Conservation (phyloP, 2,888 invertebrate genomes). For the Drosophila helvetica region DNA sequence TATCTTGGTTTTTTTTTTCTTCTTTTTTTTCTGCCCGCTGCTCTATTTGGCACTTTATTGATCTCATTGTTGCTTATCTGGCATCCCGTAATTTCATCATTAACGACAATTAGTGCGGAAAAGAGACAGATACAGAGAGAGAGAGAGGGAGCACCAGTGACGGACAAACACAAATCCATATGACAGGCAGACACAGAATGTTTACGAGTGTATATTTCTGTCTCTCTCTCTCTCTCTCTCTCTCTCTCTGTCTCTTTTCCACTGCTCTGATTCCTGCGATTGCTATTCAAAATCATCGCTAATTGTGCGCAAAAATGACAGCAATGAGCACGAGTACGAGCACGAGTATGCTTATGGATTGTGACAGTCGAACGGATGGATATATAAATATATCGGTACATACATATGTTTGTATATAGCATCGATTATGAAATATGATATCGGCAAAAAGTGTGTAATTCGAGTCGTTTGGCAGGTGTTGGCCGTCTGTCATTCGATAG, state of each 20-base stretch:
- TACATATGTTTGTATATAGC: constrained; percentile 10
- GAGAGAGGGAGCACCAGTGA: neutral
- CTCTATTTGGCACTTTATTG: constrained; percentile 62
- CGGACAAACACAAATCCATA: constrained; percentile 29
- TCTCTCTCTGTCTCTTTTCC: neutral
- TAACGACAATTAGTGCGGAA: constrained; percentile 71
- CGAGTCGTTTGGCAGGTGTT: constrained; percentile 51
- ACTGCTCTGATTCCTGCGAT: constrained; percentile 11
- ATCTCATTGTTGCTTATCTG: constrained; percentile 30
- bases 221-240: no score
- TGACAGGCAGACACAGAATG: constrained; percentile 34
- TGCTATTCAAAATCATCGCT: constrained; percentile 40
- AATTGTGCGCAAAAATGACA: constrained; percentile 34
- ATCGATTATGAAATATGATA: constrained; percentile 56
- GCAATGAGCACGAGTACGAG: neutral
- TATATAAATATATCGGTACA: constrained; percentile 9
- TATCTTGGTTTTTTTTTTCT: neutral
- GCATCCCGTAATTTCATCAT: constrained; percentile 69
- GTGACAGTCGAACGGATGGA: constrained; percentile 35
- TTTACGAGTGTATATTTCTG: neutral
- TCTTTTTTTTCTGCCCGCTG: constrained; percentile 49
- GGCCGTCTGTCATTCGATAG: constrained; percentile 57
- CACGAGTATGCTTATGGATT: constrained; percentile 1
- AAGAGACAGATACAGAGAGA: constrained; percentile 4
- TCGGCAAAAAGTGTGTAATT: constrained; percentile 40